phyloP scores from a whole-genome alignment of 2,113 vertebrate species.

The Clarias magur region DNA sequence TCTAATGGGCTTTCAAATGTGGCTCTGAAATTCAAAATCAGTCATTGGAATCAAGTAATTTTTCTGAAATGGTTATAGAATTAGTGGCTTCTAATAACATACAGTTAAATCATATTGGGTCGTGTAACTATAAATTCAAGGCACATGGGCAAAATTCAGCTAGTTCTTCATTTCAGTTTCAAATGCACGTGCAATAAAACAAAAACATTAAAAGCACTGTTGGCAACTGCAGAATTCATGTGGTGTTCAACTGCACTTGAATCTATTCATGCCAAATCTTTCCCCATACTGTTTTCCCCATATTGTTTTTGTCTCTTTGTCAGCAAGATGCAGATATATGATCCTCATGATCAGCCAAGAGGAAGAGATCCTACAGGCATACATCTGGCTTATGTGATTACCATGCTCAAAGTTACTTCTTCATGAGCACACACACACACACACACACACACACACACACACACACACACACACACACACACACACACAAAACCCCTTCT shows the following conservation, averaged over 20 bases:
- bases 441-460: slow-evolving; percentile 53
- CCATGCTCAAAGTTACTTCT: slow-evolving; percentile 27
- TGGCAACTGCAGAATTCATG: slow-evolving; percentile 4
- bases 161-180: neutral
- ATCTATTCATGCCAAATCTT: neutral
- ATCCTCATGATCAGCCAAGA: slow-evolving; percentile 47
- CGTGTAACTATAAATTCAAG: neutral
- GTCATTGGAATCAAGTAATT: neutral
- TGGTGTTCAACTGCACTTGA: neutral
- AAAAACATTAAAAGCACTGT: neutral
- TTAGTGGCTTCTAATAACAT: neutral
- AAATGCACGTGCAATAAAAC: neutral
- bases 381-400: slow-evolving; percentile 34
- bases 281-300: neutral
- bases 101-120: neutral
- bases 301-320: neutral
- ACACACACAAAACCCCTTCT: slow-evolving; percentile 46
- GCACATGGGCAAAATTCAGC: neutral
- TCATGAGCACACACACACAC: slow-evolving; percentile 48
- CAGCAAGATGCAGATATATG: slow-evolving; percentile 19
- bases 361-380: slow-evolving; percentile 43
- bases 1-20: neutral
- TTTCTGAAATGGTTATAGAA: neutral
- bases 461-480: slow-evolving; percentile 51
- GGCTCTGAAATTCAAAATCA: neutral